Base-by-base conservation (phyloP, 2,797 vertebrate species). In the Buphagus erythrorhynchus region DNA sequence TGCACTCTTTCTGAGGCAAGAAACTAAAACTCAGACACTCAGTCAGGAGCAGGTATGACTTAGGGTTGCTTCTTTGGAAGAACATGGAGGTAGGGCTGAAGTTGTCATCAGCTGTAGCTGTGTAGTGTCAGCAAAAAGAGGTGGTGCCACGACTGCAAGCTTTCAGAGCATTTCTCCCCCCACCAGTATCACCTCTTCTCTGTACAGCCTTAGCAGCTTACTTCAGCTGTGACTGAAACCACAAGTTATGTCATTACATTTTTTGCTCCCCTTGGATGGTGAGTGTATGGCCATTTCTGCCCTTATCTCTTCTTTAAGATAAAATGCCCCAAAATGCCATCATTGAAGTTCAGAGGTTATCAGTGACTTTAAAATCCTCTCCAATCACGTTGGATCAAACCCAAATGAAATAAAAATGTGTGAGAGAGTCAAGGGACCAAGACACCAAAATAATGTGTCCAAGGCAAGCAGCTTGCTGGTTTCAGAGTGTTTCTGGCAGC, bases 401-500 rank as follows among this genome's bases (percentile, higher is more conserved):
- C 38, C 48, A 93, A 90, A 91, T 81, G 26, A 80, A 93, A 63
- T 85, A 77, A 86, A 49, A n/a, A 86, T 71, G 77, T 74, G 58
- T 85, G 35, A 73, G 82, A 59, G 17, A 80, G 35, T 91, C 81
- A 88, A 80, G 58, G 88, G 77, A 84, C 58, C 25, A 59, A 55
- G 45, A 61, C 38, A 85, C 68, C 58, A 94, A 79, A 93, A 38
- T 25, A 57, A 57, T 67, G 31, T 67, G 65, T 83, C 69, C 29
- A 79, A 83, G 3, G 9, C 22, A 46, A 93, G 72, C 55, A 96
- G 62, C 92, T 93, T 94, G 42, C 26, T 86, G 65, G 42, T 81
- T 84, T 93, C 69, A 74, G 46, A 62, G n/a, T 15, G 18, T 51
- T 68, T 93, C 89, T 93, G 88, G 36, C n/a, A 94, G 46, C 91